Conservation (phyloP, 1,140 invertebrate species). For the Zaprionus africanus region DNA sequence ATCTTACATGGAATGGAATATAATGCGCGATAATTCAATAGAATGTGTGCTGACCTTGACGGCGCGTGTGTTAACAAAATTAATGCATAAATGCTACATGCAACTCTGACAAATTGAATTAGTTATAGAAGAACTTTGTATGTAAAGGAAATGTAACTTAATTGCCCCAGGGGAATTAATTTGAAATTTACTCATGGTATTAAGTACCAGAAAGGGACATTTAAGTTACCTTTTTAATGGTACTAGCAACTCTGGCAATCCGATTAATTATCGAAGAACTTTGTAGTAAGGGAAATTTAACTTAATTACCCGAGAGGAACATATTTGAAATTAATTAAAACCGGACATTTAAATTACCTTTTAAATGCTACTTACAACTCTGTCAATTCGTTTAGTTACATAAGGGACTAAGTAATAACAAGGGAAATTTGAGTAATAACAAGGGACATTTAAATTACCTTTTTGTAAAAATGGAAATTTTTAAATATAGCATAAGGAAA, state of each 20-base stretch:
- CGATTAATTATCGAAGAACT: not conserved
- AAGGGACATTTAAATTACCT: too few relatives aligned
- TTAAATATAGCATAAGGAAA: not conserved
- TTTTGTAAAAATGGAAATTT: too few relatives aligned
- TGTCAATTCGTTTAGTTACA: too few relatives aligned
- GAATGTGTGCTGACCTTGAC: constrained; percentile 3
- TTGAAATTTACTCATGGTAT: not conserved
- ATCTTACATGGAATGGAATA: not conserved
- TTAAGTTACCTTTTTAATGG: not conserved
- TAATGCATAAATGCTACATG: not conserved
- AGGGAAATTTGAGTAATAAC: too few relatives aligned
- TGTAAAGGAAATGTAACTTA: not conserved
- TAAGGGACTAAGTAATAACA: too few relatives aligned
- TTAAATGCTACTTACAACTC: too few relatives aligned
- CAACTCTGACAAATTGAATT: not conserved
- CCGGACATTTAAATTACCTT: too few relatives aligned
- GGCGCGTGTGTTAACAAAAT: not conserved
- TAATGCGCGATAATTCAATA: constrained; percentile 5
- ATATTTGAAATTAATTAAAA: not conserved
- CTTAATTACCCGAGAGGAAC: not conserved
- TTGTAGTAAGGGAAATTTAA: not conserved
- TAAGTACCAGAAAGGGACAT: not conserved
- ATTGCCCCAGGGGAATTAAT: not conserved
- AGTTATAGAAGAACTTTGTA: not conserved
- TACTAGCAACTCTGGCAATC: too few relatives aligned